Percentiles rank a stretch among this genome's conserved stretches.
Conservation (phyloP, 2,797 vertebrate species). For the Diglossa cyanea region DNA sequence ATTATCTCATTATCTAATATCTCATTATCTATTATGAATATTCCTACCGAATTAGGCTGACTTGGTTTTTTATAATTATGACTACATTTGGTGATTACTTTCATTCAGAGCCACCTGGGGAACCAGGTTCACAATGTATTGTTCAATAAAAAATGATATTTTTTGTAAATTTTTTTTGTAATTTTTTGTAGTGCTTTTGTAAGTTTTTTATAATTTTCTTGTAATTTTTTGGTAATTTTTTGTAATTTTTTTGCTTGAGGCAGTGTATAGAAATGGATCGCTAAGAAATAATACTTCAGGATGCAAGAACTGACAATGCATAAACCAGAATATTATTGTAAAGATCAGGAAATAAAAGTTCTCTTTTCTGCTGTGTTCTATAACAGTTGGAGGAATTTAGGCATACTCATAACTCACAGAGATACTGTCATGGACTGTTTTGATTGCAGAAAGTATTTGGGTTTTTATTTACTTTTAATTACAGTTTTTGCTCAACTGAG, state of each 20-base stretch:
- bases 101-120: not conserved
- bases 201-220: not conserved
- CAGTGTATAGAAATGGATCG: not conserved
- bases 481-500: slow-evolving; percentile 64
- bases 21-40: not conserved
- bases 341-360: slow-evolving; percentile 12
- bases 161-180: no score
- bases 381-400: slow-evolving; percentile 23
- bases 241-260: not conserved
- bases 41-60: not conserved
- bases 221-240: not conserved
- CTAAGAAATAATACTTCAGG: not conserved
- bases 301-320: not conserved
- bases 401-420: slow-evolving; percentile 15
- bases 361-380: slow-evolving; percentile 26
- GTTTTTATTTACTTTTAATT: slow-evolving; percentile 74
- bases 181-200: not conserved
- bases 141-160: not conserved
- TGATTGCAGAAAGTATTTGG: slow-evolving; percentile 55
- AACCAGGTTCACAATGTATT: not conserved
- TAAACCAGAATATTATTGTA: slow-evolving; percentile 5
- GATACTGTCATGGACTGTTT: slow-evolving; percentile 21
- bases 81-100: not conserved
- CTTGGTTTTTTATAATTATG: not conserved
- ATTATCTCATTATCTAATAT: no score